phyloP scores from a whole-genome alignment of 1,140 invertebrate species.

The Rhopalosiphum padi region DNA sequence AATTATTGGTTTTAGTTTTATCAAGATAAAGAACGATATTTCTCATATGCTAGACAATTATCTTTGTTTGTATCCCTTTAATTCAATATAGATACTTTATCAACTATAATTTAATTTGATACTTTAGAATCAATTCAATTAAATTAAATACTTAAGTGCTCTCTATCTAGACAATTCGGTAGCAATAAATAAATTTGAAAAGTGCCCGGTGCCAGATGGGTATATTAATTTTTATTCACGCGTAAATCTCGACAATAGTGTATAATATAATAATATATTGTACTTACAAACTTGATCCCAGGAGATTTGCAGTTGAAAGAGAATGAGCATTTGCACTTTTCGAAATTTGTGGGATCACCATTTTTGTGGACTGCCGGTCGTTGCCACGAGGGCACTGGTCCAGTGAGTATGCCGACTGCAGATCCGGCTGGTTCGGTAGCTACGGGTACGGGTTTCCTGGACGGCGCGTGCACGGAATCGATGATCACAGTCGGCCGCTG shows the following conservation, averaged over 20 bases:
- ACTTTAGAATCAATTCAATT: neutral
- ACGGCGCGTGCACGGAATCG: neutral
- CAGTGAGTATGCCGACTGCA: slow-evolving; percentile 62
- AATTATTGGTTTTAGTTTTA: neutral
- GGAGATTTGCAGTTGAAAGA: slow-evolving; percentile 68
- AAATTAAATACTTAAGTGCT: neutral
- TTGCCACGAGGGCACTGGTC: slow-evolving; percentile 65
- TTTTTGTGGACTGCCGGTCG: slow-evolving; percentile 64
- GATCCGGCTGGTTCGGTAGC: slow-evolving; percentile 50
- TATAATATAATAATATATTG: neutral
- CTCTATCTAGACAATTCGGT: neutral
- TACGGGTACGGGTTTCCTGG: slow-evolving; percentile 19
- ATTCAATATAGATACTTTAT: neutral
- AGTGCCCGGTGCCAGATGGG: neutral
- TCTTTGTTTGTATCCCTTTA: neutral
- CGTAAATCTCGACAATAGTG: neutral
- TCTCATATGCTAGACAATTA: neutral
- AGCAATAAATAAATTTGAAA: neutral
- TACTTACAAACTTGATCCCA: slow-evolving; percentile 68
- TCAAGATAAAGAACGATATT: neutral
- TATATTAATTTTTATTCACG: neutral
- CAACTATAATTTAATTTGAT: neutral
- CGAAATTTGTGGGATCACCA: slow-evolving; percentile 63
- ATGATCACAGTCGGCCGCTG: neutral
- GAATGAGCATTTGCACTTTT: slow-evolving; percentile 67